phyloP scores from a whole-genome alignment of 1,140 invertebrate genomes.

The Cheumatopsyche charites region DNA sequence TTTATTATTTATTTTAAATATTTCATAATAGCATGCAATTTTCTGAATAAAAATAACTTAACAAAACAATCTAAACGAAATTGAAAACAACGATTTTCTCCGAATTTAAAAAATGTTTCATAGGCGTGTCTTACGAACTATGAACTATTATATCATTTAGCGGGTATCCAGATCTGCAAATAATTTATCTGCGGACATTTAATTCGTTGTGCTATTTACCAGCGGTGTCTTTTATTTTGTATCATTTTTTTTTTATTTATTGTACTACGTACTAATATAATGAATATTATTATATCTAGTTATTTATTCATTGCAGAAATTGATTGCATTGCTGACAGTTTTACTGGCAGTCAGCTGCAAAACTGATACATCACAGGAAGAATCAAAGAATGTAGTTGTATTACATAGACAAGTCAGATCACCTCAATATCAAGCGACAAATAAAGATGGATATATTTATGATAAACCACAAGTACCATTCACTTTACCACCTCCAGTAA shows the following conservation, averaged over 20 bases:
- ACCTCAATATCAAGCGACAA: constrained; percentile 8
- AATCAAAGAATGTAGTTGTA: constrained; percentile 1
- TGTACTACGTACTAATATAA: not conserved
- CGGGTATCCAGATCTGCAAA: too few relatives aligned
- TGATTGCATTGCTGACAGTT: constrained; percentile 29
- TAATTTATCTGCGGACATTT: too few relatives aligned
- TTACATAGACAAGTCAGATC: constrained; percentile 4
- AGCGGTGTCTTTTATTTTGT: too few relatives aligned
- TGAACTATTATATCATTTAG: constrained; percentile 31
- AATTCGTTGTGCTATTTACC: constrained; percentile 3
- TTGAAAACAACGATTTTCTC: too few relatives aligned
- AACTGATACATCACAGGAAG: not conserved
- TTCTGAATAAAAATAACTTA: too few relatives aligned
- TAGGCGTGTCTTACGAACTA: not conserved
- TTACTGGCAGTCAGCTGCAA: constrained; percentile 30
- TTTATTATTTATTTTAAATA: too few relatives aligned
- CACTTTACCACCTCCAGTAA: constrained; percentile 35
- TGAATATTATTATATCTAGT: not conserved
- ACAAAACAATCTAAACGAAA: too few relatives aligned
- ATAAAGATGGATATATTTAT: constrained; percentile 27
- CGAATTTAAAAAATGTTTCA: too few relatives aligned
- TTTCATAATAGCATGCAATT: too few relatives aligned
- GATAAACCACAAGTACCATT: constrained; percentile 38
- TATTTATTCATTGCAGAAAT: constrained; percentile 34
- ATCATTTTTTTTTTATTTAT: too few relatives aligned